Conservation (phyloP, 2,888 invertebrate genomes). For the Lepetodrilus schrolli region DNA sequence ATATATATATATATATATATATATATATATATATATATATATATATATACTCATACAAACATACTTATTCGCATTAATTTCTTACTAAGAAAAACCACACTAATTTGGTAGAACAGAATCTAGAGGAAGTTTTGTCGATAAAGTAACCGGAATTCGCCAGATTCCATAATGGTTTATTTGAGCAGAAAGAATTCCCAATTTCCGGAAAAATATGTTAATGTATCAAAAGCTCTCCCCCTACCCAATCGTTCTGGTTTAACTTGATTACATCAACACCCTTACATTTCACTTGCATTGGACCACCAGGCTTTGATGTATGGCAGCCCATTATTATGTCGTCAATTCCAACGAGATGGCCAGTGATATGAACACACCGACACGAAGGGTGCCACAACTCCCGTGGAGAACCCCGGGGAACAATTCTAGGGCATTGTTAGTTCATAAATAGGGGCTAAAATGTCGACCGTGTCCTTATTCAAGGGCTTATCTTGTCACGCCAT, state of each 20-base stretch:
- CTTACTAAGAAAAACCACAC: no score
- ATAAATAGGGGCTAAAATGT: constrained; percentile 13
- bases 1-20: no score
- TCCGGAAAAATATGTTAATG: no score
- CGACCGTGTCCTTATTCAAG: background rate
- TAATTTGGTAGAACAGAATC: no score
- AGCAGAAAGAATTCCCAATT: no score
- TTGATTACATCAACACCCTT: background rate
- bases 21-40: no score
- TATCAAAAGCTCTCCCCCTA: no score
- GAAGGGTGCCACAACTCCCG: constrained; percentile 4
- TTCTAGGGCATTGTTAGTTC: constrained; percentile 7
- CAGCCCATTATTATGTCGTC: constrained; percentile 21
- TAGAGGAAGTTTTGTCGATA: no score
- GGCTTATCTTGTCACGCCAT: constrained; percentile 3
- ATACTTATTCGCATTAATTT: no score
- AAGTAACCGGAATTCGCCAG: no score
- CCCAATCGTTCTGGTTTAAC: background rate
- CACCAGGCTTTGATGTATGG: background rate
- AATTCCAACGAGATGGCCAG: background rate
- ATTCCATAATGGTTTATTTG: no score
- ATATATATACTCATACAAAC: no score
- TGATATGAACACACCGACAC: constrained; percentile 22
- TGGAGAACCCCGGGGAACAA: background rate
- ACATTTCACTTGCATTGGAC: background rate